Evolutionary conservation across 1,140 invertebrate genomes (phyloP), one percentile per base, ranked within the genome.

Genomic region (Eueides isabella): DNA sequence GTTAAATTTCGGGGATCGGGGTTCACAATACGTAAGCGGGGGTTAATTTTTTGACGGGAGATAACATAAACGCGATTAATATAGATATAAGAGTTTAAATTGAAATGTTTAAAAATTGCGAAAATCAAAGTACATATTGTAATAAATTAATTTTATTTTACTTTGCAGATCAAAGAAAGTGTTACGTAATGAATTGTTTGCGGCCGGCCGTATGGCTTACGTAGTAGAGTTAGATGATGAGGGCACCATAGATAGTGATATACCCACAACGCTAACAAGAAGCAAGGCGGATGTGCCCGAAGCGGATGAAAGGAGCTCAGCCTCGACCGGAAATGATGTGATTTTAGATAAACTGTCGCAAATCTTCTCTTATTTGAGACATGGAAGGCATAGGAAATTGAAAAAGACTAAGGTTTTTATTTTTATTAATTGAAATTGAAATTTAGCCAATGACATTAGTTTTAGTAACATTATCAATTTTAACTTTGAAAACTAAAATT

Each of bases 331-430:
- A 16, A 99, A 99, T 88, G 98, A 99, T 81, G 98, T 97, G 30
- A 98, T 99, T 0, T 98, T 99, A 67, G 99, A 99, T 87, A 99
- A 99, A 91, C 89, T 99, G 7, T 98, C 98, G 0, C 98, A 99
- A 92, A 99, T 99, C 87, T 94, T 99, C 33, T 98, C 98, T 0
- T 99, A 99, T 82, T 92, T 99, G 12, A 94, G 99, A 3, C 96
- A 97, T 79, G 97, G 97, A 28, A 94, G 97, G 61, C 96, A 96
- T 78, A 97, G 97, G 81, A 98, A 98, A 81, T 94, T 95, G 12
- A 97, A 97, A 85, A 96, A 96, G 76, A 95, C 95, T 55, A 96
- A 96, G 81, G 95, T 95, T 31, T 61, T 67, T 71, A 14, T n/a
- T 30, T 30, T 66, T 65, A 31, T 26, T 68, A 44, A 6, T 44